Base-by-base conservation (phyloP, 1,140 invertebrate genomes). In the Philotrypesis tridentata region DNA sequence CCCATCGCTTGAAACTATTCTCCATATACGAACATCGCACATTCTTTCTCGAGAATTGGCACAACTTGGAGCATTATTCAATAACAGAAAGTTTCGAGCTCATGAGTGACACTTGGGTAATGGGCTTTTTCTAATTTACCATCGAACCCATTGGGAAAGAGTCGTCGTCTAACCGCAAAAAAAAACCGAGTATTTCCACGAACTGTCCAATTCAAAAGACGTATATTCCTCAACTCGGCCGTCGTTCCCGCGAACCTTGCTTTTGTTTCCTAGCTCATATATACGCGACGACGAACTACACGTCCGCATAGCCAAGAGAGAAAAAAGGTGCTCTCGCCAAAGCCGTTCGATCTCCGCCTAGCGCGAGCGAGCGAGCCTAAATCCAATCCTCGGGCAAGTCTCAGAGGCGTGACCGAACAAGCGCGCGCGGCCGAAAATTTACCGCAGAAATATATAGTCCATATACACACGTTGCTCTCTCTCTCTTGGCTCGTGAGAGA, bases 401-500 rank as follows among this genome's bases (percentile, higher is more conserved):
- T 65, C 61, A 55, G 72, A 81, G 79, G 79, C 79, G 79, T 81
- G 79, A 81, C 79, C 79, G 40, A 25, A 65, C 63, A 25, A 27
- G 21, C 4, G 9, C 14, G 0, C n/a, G n/a, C n/a, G 67, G 40
- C 67, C 77, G 48, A 79, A 71, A 79, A 43, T 72, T 80, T 80
- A 80, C 79, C 70, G 27, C 61, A 33, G 11, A 12, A 61, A 23
- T 77, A 33, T 43, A 79, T 60, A 72, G 63, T 55, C 27, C 48
- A 61, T 78, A 5, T 17, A 21, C 11, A 65, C 61, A 21, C 61
- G 25, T 12, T 1, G 9, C 3, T 29, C 61, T n/a, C n/a, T n/a
- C n/a, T n/a, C n/a, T n/a, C n/a, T n/a, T n/a, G 61, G 29, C 29
- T 61, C 55, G 37, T 72, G 68, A 43, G 33, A 79, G n/a, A 72